Conservation (phyloP, 2,888 invertebrate species). For the Drepana falcataria region DNA sequence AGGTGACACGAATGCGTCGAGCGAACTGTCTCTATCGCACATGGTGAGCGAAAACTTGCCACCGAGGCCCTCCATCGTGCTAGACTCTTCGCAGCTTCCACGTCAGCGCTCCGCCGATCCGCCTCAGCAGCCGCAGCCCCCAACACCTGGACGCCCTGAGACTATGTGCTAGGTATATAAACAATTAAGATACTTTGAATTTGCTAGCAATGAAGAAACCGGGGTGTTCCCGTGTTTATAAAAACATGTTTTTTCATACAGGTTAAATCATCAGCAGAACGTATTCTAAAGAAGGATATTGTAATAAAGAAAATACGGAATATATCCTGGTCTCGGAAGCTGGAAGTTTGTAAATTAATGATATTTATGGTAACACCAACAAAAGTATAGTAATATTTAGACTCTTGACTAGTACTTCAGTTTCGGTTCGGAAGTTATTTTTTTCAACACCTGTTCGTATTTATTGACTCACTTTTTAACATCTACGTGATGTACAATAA, state of each 20-base stretch:
- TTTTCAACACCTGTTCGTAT: not conserved
- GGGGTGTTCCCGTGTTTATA: too few relatives aligned
- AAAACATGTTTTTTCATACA: slow-evolving; percentile 4
- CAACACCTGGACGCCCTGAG: slow-evolving; percentile 56
- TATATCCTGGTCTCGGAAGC: too few relatives aligned
- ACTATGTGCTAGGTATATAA: slow-evolving; percentile 59
- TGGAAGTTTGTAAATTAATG: slow-evolving; percentile 17
- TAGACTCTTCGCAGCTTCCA: slow-evolving; percentile 72
- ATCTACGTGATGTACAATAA: slow-evolving; percentile 15
- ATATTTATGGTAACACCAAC: slow-evolving; percentile 42
- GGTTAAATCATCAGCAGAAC: slow-evolving; percentile 15
- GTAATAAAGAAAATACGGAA: not conserved
- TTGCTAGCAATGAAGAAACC: too few relatives aligned
- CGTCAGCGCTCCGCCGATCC: slow-evolving; percentile 68
- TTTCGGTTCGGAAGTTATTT: slow-evolving; percentile 10
- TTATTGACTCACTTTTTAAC: slow-evolving; percentile 10
- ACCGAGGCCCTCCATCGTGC: slow-evolving; percentile 70
- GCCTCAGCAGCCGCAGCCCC: slow-evolving; percentile 50
- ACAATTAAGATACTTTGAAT: not conserved
- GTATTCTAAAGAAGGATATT: slow-evolving; percentile 21
- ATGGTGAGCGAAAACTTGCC: slow-evolving; percentile 73
- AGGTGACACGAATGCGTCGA: slow-evolving; percentile 75
- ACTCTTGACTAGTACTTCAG: slow-evolving; percentile 31
- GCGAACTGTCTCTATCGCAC: slow-evolving; percentile 71
- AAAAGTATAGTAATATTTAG: slow-evolving; percentile 23